Conservation (phyloP, 2,888 invertebrate genomes). For the Nomada hirtipes region DNA sequence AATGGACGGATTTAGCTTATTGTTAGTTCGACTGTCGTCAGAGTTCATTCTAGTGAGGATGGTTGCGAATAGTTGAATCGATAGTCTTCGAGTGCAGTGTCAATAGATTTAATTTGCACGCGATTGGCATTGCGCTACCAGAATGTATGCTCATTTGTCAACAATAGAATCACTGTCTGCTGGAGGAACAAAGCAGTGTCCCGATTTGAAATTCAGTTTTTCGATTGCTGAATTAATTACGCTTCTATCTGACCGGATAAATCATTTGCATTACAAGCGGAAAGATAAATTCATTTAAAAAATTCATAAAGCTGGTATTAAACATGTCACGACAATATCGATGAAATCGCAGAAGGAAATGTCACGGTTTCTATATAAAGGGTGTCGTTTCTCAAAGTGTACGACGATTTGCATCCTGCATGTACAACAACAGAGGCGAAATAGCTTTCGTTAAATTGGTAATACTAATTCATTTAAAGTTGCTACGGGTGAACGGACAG, state of each 20-base stretch:
- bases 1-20: neutral
- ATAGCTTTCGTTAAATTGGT: constrained; percentile 44
- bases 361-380: constrained; percentile 49
- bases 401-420: constrained; percentile 42
- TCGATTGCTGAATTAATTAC: neutral
- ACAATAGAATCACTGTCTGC: neutral
- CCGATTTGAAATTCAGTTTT: neutral
- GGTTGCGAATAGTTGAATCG: neutral
- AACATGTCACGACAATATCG: constrained; percentile 14
- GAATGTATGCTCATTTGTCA: neutral
- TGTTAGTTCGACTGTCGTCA: neutral
- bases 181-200: neutral
- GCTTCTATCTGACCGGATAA: neutral
- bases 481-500: neutral
- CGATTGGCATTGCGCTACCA: neutral
- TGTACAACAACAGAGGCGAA: constrained; percentile 43
- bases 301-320: neutral
- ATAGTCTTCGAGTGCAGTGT: neutral
- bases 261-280: neutral
- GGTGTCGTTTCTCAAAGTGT: constrained; percentile 48
- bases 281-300: neutral
- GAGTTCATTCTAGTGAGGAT: neutral
- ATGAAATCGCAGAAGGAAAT: constrained; percentile 47
- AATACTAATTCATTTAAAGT: constrained; percentile 35
- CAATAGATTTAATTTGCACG: neutral